Conservation (phyloP, 2,113 vertebrate species). For the Rostratula benghalensis region DNA sequence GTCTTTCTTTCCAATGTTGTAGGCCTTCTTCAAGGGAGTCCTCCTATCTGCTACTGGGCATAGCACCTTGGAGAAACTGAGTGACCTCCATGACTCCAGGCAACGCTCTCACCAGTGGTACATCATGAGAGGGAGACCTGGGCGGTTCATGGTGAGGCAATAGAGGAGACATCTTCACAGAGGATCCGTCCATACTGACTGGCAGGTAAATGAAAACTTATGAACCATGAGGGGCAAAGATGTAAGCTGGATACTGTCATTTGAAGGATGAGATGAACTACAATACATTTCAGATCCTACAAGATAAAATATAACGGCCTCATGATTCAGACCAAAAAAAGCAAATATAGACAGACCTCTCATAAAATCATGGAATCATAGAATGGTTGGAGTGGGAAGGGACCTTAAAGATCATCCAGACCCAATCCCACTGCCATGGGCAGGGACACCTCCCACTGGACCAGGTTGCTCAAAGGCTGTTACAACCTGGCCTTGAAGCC, state of each 20-base stretch:
- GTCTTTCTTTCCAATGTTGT: background rate
- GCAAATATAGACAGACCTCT: background rate
- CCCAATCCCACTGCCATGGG: too few relatives aligned
- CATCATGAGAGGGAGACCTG: rapidly evolving
- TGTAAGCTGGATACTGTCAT: background rate
- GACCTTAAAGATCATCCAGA: too few relatives aligned
- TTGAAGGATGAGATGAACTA: background rate
- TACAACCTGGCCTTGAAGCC: too few relatives aligned
- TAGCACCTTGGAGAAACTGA: background rate
- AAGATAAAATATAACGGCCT: background rate
- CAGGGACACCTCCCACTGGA: too few relatives aligned
- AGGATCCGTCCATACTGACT: background rate
- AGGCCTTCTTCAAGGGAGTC: background rate
- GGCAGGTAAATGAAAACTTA: background rate
- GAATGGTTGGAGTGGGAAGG: too few relatives aligned
- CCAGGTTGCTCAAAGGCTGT: too few relatives aligned
- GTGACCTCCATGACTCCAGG: rapidly evolving
- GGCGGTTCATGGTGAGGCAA: rapidly evolving
- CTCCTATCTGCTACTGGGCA: rapidly evolving
- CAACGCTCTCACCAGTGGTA: rapidly evolving
- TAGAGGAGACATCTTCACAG: background rate
- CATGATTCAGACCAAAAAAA: background rate
- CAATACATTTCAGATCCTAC: background rate
- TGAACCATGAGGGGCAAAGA: background rate
- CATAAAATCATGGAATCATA: background rate